Percentiles rank a stretch among this genome's conserved stretches.
Conservation (phyloP, 1,140 invertebrate species). For the Manduca sexta region DNA sequence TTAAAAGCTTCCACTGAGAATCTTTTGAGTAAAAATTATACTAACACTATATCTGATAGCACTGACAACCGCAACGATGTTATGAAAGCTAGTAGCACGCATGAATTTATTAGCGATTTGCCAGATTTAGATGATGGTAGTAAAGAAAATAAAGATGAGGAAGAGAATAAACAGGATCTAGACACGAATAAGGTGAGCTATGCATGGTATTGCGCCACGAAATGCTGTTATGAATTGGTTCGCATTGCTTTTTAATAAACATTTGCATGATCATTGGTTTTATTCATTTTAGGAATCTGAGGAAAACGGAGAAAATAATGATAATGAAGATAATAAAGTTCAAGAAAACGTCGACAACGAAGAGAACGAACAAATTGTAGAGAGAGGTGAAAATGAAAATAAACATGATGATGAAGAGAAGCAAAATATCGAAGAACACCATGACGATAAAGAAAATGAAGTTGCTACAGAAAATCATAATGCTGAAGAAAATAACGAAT, state of each 20-base stretch:
- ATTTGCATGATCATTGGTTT: conserved; percentile 65
- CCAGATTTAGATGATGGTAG: conserved; percentile 57
- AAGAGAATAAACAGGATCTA: conserved; percentile 21
- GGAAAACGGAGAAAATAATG: neutral
- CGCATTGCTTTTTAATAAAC: conserved; percentile 60
- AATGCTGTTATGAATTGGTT: conserved; percentile 46
- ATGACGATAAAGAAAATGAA: neutral
- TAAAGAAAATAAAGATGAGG: conserved; percentile 26
- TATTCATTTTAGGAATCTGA: conserved; percentile 54
- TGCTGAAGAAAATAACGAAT: neutral
- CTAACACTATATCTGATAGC: conserved; percentile 49
- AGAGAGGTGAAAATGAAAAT: conserved; percentile 13
- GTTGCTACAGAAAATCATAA: neutral
- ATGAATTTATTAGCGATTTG: conserved; percentile 57
- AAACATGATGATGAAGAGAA: conserved; percentile 21
- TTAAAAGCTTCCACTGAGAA: conserved; percentile 64
- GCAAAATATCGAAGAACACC: conserved; percentile 19
- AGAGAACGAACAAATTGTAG: no score
- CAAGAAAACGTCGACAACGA: conserved; percentile 5
- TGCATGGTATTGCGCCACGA: conserved; percentile 38
- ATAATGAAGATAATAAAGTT: conserved; percentile 9
- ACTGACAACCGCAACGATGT: conserved; percentile 35
- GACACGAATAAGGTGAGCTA: conserved; percentile 45
- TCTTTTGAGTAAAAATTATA: conserved; percentile 59
- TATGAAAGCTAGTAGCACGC: conserved; percentile 64